Evolutionary conservation across 2,888 invertebrate species (phyloP).

Genomic region (Mimumesa dahlbomi): DNA sequence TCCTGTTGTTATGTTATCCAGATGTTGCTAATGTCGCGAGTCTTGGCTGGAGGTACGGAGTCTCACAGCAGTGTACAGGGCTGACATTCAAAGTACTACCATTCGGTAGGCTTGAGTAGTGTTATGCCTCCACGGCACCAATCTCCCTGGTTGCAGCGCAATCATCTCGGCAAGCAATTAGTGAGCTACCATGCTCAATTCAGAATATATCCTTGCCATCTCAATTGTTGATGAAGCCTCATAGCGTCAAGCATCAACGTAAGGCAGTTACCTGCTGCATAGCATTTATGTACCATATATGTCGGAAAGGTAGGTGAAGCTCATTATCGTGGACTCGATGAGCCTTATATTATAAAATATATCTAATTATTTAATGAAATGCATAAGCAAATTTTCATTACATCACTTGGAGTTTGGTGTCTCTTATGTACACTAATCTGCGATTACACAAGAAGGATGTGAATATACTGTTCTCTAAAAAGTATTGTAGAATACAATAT

Average conservation of each 20-base stretch:
- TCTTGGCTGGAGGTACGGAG: conserved; percentile 75
- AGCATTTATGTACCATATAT: conserved; percentile 80
- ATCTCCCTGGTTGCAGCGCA: conserved; percentile 74
- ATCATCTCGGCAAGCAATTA: conserved; percentile 76
- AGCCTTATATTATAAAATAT: conserved; percentile 60
- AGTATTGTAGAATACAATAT: conserved; percentile 23
- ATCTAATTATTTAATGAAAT: conserved; percentile 47
- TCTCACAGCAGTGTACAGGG: conserved; percentile 74
- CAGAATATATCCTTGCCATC: conserved; percentile 75
- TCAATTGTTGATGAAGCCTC: conserved; percentile 79
- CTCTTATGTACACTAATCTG: conserved; percentile 24
- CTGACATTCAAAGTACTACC: conserved; percentile 79
- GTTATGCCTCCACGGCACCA: conserved; percentile 78
- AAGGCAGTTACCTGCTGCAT: conserved; percentile 78
- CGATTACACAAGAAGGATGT: conserved; percentile 28
- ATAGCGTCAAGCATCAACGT: conserved; percentile 77
- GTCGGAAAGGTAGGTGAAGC: conserved; percentile 78
- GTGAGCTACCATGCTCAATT: conserved; percentile 76
- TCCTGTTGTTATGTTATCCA: conserved; percentile 74
- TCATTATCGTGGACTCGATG: conserved; percentile 62
- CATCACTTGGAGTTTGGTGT: conserved; percentile 40
- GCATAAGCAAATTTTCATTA: conserved; percentile 27
- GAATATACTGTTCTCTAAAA: conserved; percentile 20
- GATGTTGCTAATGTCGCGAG: conserved; percentile 78
- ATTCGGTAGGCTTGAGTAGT: conserved; percentile 78